These are phyloP conservation scores for Acyrthosiphon pisum DNA, from an alignment of 1,140 invertebrate genomes.

Conservation along the genomic window DNA sequence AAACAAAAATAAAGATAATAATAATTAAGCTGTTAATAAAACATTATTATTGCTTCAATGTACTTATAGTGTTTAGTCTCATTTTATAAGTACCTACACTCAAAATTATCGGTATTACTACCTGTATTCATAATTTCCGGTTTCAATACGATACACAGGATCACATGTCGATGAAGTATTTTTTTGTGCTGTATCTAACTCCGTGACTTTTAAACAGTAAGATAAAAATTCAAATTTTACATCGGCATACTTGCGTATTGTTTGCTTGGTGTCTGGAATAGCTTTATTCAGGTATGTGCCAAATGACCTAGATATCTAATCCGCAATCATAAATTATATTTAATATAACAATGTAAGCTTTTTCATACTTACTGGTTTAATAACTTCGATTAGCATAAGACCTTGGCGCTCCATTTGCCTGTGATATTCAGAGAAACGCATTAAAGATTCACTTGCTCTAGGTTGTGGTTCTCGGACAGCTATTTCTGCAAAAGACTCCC, in stretches of 20 bases:
- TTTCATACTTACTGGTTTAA: conserved; percentile 80
- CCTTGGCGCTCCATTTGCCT: conserved; percentile 91
- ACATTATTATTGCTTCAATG: not conserved
- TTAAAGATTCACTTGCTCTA: conserved; percentile 92
- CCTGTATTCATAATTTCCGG: conserved; percentile 98
- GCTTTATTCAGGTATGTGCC: conserved; percentile 97
- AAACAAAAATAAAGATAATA: conserved; percentile 29
- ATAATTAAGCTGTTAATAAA: not conserved
- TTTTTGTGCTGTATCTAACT: conserved; percentile 98
- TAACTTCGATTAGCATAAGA: conserved; percentile 85
- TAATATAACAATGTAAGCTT: not conserved
- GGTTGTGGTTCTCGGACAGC: conserved; percentile 95
- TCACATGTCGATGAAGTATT: conserved; percentile 93
- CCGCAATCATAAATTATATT: not conserved
- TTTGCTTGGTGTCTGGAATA: conserved; percentile 96
- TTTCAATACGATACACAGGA: conserved; percentile 95
- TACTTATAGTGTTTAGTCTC: not conserved
- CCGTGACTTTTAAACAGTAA: conserved; percentile 96
- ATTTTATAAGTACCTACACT: too few species aligned
- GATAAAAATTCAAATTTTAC: conserved; percentile 98
- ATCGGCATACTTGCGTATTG: conserved; percentile 96
- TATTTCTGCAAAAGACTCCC: conserved; percentile 95
- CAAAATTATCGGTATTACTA: not conserved
- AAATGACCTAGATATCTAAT: conserved; percentile 70
- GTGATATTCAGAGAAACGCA: conserved; percentile 94